Percentiles rank a stretch among this genome's conserved stretches.
These are phyloP conservation scores for Crotalus helleri DNA, from an alignment of 2,113 vertebrate species.

Conservation along the genomic window DNA sequence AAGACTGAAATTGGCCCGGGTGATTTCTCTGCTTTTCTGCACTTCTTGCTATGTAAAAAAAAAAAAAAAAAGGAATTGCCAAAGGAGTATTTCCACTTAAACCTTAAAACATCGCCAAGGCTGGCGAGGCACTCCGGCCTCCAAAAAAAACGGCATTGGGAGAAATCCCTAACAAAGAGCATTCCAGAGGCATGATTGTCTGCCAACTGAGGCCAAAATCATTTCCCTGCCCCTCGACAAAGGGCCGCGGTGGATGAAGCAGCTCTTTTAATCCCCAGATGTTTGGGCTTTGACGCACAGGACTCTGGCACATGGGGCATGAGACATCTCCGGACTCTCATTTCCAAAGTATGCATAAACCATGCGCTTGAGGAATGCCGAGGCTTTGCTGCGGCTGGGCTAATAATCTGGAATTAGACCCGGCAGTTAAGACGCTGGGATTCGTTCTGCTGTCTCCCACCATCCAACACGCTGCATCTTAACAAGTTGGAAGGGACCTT, in stretches of 20 bases:
- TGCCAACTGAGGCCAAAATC: neutral
- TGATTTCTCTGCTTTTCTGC: too few species aligned
- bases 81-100: neutral
- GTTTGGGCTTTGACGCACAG: neutral
- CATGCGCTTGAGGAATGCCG: neutral
- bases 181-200: conserved; percentile 1
- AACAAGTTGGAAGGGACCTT: too few species aligned
- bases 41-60: neutral
- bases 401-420: neutral
- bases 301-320: neutral
- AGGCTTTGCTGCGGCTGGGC: accelerated
- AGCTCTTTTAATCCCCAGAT: neutral
- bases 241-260: neutral
- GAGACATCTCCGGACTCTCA: neutral
- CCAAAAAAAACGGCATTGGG: neutral
- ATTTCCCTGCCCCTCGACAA: neutral
- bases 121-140: neutral
- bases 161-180: neutral
- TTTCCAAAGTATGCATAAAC: neutral
- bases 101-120: neutral
- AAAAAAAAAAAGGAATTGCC: neutral
- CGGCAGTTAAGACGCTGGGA: neutral
- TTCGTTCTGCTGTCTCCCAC: neutral
- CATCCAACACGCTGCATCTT: neutral
- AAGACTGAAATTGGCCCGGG: neutral